Percentiles rank a stretch among this genome's conserved stretches.
These are phyloP conservation scores for Fulmarus glacialis DNA, from an alignment of 2,113 vertebrate genomes.

Conservation along the genomic window DNA sequence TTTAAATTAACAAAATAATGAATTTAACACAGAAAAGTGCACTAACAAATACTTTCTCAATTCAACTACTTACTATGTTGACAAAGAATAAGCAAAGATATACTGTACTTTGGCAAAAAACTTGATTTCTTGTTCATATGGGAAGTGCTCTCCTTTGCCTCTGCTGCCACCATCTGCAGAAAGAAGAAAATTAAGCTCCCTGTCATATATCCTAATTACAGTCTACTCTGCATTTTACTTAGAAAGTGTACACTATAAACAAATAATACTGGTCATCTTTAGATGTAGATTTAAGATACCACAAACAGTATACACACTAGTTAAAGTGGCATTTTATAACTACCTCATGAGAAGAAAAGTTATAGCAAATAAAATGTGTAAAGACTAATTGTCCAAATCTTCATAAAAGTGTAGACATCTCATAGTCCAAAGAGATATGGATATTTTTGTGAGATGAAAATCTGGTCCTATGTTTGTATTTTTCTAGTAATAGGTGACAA, in stretches of 20 bases:
- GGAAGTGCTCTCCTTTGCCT: slow-evolving; percentile 85
- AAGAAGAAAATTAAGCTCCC: slow-evolving; percentile 42
- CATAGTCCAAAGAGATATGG: not conserved
- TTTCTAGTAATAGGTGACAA: not conserved
- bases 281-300: not conserved
- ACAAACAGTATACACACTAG: not conserved
- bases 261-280: not conserved
- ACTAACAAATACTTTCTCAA: not conserved
- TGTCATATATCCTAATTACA: not conserved
- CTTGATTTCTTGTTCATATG: slow-evolving; percentile 94
- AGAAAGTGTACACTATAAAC: not conserved
- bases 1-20: not conserved
- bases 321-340: not conserved
- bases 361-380: not conserved
- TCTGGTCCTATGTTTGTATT: not conserved
- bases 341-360: not conserved
- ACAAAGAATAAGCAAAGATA: slow-evolving; percentile 45
- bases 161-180: slow-evolving; percentile 84
- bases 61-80: not conserved
- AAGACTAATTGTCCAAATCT: not conserved
- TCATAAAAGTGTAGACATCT: not conserved
- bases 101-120: slow-evolving; percentile 95
- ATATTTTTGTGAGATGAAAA: not conserved
- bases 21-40: not conserved
- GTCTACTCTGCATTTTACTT: not conserved